Percentiles rank a stretch among this genome's conserved stretches.
phyloP scores from a whole-genome alignment of 2,113 vertebrate genomes.

The Tinamus guttatus region DNA sequence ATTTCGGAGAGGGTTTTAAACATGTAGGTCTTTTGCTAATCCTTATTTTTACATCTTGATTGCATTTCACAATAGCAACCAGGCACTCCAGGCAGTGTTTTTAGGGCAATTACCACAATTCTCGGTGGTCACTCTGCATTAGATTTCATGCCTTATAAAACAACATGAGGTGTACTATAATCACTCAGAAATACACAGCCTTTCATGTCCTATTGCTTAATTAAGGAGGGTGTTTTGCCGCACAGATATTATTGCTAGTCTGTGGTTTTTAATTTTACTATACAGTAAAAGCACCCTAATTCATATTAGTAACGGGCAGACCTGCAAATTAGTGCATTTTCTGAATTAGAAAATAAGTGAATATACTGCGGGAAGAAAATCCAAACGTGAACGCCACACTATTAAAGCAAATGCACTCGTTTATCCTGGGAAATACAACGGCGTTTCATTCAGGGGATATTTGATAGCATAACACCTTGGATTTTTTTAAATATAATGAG shows the following conservation, averaged over 20 bases:
- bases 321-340: slow-evolving; percentile 67
- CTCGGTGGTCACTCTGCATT: slow-evolving; percentile 75
- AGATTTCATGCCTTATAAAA: slow-evolving; percentile 74
- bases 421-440: slow-evolving; percentile 37
- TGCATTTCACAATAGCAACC: slow-evolving; percentile 55
- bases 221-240: slow-evolving; percentile 70
- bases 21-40: slow-evolving; percentile 5
- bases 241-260: slow-evolving; percentile 68
- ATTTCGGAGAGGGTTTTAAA: not conserved
- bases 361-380: slow-evolving; percentile 58
- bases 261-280: slow-evolving; percentile 68
- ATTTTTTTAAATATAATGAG: slow-evolving; percentile 20
- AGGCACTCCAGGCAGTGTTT: slow-evolving; percentile 65
- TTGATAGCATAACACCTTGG: slow-evolving; percentile 8
- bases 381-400: slow-evolving; percentile 8
- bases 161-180: slow-evolving; percentile 73
- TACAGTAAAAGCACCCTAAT: slow-evolving; percentile 59
- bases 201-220: slow-evolving; percentile 75
- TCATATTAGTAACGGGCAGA: slow-evolving; percentile 50
- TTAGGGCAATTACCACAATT: slow-evolving; percentile 73
- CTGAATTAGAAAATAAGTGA: slow-evolving; percentile 67
- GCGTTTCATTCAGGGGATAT: slow-evolving; percentile 26
- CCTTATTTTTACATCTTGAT: slow-evolving; percentile 64
- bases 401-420: slow-evolving; percentile 39
- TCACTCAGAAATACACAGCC: slow-evolving; percentile 72